A percentile compares a stretch with the other conserved stretches of the same genome.
Evolutionary conservation across 2,888 invertebrate species (phyloP).

Genomic region (Congeria kusceri): DNA sequence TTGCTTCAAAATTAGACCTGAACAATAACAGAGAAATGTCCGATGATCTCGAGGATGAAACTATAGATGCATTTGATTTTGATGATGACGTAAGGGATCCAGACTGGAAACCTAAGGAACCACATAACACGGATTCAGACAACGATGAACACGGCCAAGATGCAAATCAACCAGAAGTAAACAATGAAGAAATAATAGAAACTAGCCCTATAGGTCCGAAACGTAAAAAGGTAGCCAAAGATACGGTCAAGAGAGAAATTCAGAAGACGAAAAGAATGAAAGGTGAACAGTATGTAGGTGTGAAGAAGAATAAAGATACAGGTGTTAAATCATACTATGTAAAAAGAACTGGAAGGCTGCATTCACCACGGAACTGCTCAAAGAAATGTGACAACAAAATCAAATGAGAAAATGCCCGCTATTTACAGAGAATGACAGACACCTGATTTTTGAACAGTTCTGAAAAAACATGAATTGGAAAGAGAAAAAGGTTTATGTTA

Average conservation of each 20-base stretch:
- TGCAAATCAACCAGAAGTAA: too few relatives aligned
- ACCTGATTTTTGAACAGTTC: too few relatives aligned
- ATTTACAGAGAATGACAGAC: too few relatives aligned
- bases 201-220: neutral
- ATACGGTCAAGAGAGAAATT: slow-evolving; percentile 11
- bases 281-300: slow-evolving; percentile 27
- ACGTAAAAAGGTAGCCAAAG: slow-evolving; percentile 2
- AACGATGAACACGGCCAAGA: neutral
- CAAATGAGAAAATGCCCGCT: neutral
- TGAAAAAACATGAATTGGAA: too few relatives aligned
- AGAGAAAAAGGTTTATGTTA: too few relatives aligned
- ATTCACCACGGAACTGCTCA: too few relatives aligned
- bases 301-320: slow-evolving; percentile 25
- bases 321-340: slow-evolving; percentile 15
- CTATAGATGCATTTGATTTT: slow-evolving; percentile 3
- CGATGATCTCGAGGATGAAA: slow-evolving; percentile 7
- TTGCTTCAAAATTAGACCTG: slow-evolving; percentile 2
- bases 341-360: too few relatives aligned
- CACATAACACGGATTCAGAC: slow-evolving; percentile 24
- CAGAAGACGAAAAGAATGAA: slow-evolving; percentile 29
- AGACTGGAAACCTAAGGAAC: slow-evolving; percentile 27
- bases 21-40: slow-evolving; percentile 17
- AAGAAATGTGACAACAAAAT: too few relatives aligned
- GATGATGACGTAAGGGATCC: slow-evolving; percentile 34
- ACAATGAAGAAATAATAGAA: slow-evolving; percentile 30